phyloP scores from a whole-genome alignment of 2,113 vertebrate genomes.

The Romanogobio albipinnatus region DNA sequence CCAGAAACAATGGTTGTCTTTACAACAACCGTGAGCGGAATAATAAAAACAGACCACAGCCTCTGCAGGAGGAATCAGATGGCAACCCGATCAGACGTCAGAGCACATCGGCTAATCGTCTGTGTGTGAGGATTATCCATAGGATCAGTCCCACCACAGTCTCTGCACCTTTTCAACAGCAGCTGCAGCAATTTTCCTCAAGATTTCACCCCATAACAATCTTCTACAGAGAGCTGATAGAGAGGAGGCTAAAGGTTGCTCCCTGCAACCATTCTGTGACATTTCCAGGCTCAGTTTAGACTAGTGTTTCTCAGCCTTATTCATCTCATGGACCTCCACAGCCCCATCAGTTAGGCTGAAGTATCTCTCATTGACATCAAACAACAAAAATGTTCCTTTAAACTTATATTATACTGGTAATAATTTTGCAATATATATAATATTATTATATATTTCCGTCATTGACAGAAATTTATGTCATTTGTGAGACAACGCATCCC shows the following conservation, averaged over 20 bases:
- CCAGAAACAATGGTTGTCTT: slow-evolving; percentile 2
- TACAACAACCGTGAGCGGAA: slow-evolving; percentile 15
- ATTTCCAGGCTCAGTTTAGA: background rate
- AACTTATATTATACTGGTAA: background rate
- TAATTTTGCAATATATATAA: too few relatives aligned
- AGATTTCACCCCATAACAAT: slow-evolving; percentile 33
- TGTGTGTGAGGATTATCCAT: slow-evolving; percentile 13
- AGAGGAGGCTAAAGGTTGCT: slow-evolving; percentile 2
- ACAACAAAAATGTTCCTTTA: background rate
- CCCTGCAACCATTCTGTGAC: background rate
- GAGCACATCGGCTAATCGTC: background rate
- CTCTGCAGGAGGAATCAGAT: background rate
- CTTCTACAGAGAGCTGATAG: slow-evolving; percentile 1
- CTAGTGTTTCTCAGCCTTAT: background rate
- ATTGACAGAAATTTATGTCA: too few relatives aligned
- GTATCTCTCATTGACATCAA: background rate
- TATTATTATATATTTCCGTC: too few relatives aligned
- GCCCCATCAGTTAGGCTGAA: background rate
- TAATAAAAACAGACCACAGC: background rate
- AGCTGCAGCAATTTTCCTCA: slow-evolving; percentile 19
- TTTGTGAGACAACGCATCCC: too few relatives aligned
- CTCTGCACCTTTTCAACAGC: slow-evolving; percentile 29
- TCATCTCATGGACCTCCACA: background rate
- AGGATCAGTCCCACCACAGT: slow-evolving; percentile 25
- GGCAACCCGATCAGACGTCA: background rate